Evolutionary conservation across 2,113 vertebrate species (phyloP).

Genomic region (Dipodomys ordii): DNA sequence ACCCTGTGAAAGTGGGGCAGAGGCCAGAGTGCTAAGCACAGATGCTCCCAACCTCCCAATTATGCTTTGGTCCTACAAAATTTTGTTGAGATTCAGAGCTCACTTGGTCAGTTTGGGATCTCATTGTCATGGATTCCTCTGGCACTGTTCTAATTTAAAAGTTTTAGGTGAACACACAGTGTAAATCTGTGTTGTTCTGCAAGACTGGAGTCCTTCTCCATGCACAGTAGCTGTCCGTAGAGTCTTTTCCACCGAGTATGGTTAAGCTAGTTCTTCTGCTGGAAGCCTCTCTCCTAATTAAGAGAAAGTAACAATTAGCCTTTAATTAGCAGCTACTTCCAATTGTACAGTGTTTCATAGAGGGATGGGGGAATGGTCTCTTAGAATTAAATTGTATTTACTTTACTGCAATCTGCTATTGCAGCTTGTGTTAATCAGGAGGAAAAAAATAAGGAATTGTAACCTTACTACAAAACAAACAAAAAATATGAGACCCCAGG

Average conservation of each 20-base stretch:
- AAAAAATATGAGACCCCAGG: background rate
- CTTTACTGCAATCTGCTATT: constrained; percentile 59
- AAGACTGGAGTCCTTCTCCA: background rate
- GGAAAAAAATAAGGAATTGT: constrained; percentile 9
- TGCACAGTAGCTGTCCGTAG: background rate
- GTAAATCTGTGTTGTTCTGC: background rate
- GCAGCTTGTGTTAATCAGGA: constrained; percentile 69
- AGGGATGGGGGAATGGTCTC: background rate
- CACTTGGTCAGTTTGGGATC: background rate
- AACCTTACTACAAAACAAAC: constrained; percentile 56
- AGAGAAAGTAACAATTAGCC: constrained; percentile 69
- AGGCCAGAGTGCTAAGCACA: background rate
- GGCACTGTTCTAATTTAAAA: background rate
- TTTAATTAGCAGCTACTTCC: constrained; percentile 78
- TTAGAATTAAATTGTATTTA: constrained; percentile 27
- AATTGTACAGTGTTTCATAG: constrained; percentile 68
- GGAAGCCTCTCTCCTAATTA: constrained; percentile 74
- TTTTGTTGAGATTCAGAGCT: background rate
- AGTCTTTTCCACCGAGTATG: constrained; percentile 28
- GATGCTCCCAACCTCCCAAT: no score
- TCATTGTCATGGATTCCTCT: background rate
- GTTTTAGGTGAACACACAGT: background rate
- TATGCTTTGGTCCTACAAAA: background rate
- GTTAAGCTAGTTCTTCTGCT: constrained; percentile 73
- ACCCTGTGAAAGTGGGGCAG: background rate